Base-by-base conservation (phyloP, 2,797 vertebrate genomes). In the Ceryle rudis region DNA sequence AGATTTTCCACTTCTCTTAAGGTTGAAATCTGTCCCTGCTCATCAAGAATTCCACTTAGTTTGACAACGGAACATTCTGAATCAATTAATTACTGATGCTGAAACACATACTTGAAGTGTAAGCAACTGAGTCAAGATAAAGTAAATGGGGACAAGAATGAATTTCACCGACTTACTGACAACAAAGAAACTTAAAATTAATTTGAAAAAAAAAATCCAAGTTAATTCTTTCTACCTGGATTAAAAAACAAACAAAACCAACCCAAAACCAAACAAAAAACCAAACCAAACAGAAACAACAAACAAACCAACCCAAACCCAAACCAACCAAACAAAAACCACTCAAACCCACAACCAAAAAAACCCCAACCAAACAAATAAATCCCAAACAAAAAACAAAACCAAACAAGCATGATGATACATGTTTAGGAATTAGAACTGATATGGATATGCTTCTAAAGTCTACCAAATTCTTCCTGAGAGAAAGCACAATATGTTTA, bases 331-430 rank as follows among this genome's bases (percentile, higher is more conserved):
- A 46, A 46, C 44, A 19, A 46, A 46, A 46, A 21, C 44, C 20
- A 46, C 39, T 20, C 11, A 46, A 39, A 39, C 39, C 39, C 39
- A 13, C 39, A 39, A 39, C 44, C 44, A 11, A 46, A 46, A 46
- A 46, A 46, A 46, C 5, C 20, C 21, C 39, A 46, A 46, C 10
- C 46, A 22, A 46, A 44, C 42, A 44, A 44, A 44, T 19, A 39
- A 39, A 12, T 12, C 11, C 39, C 39, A 39, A 39, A 39, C 44
- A 22, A 22, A 21, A 46, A 21, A 21, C 44, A 20, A 46, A 46
- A 46, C 37, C 9, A 10, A 37, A 21, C 44, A 10, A 46, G 11
- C 23, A 15, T 46, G 0, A 29, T 1, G 0, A 65, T 39, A 26
- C 3, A 13, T 12, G 2, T 41, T 82, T 77, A 72, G 46, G 42